Conservation (phyloP, 2,113 vertebrate genomes). For the Cervus canadensis region DNA sequence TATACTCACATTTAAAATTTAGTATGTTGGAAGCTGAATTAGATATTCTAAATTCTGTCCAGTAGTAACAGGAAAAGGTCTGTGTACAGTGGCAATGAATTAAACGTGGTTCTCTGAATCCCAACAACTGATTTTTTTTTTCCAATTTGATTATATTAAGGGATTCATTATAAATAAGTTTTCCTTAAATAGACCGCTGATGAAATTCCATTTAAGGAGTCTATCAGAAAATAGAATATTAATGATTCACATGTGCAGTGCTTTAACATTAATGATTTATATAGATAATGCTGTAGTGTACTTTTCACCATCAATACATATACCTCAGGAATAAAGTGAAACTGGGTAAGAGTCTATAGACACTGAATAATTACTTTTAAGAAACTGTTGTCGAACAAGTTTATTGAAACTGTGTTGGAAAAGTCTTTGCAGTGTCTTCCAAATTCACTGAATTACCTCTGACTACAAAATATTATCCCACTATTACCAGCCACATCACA, state of each 20-base stretch:
- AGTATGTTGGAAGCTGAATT: neutral
- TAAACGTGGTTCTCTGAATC: neutral
- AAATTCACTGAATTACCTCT: neutral
- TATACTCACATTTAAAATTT: neutral
- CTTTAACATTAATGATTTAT: neutral
- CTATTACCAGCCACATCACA: neutral
- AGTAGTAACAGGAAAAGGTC: neutral
- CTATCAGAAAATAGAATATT: neutral
- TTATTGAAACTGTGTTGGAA: slow-evolving; percentile 32
- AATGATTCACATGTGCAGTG: neutral
- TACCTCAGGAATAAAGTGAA: neutral
- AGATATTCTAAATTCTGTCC: slow-evolving; percentile 4
- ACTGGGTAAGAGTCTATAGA: neutral
- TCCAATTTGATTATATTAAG: neutral
- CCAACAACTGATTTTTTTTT: neutral
- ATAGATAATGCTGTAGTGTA: neutral
- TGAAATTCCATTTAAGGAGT: slow-evolving; percentile 51
- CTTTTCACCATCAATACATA: neutral
- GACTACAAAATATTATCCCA: neutral
- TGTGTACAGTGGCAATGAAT: neutral
- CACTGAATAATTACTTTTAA: slow-evolving; percentile 23
- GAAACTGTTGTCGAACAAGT: neutral
- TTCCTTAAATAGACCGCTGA: neutral
- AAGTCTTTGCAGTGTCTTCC: neutral
- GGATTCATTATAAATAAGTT: neutral